Evolutionary conservation across 23 tunicate species (phyloP).

Genomic region (Oikopleura albicans): DNA sequence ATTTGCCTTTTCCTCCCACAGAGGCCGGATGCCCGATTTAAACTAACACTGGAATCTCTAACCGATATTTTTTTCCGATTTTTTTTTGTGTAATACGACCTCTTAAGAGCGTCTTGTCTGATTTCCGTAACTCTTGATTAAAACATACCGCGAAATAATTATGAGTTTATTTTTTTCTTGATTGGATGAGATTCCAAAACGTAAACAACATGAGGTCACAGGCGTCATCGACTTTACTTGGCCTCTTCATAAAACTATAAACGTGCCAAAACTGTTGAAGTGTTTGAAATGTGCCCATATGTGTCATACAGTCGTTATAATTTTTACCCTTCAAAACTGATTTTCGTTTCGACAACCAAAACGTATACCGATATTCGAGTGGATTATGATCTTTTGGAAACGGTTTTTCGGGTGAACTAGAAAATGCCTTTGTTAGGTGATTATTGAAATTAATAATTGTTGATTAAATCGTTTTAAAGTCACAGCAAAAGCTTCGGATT

Average conservation of each 20-base stretch:
- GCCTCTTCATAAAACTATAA: slow-evolving; percentile 78
- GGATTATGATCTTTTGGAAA: background rate
- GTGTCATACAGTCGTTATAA: slow-evolving; percentile 1
- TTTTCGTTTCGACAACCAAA: slow-evolving; percentile 5
- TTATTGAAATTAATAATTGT: background rate
- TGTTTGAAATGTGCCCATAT: background rate
- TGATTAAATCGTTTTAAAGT: background rate
- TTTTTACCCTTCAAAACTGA: slow-evolving; percentile 13
- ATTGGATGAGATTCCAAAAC: too few species aligned
- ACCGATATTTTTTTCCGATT: too few species aligned
- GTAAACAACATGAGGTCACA: slow-evolving; percentile 28
- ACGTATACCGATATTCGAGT: background rate
- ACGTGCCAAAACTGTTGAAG: slow-evolving; percentile 72
- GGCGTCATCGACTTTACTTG: slow-evolving; percentile 43
- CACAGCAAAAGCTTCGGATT: background rate
- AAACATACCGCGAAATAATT: too few species aligned
- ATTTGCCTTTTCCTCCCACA: slow-evolving; percentile 55
- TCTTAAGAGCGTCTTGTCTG: too few species aligned
- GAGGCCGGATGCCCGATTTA: background rate
- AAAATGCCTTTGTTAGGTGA: background rate
- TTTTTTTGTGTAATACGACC: too few species aligned
- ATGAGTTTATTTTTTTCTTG: too few species aligned
- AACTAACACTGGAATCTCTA: background rate
- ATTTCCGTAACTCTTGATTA: too few species aligned
- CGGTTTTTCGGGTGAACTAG: background rate